Evolutionary conservation across 2,797 vertebrate genomes (phyloP).

Genomic region (Tenualosa ilisha): DNA sequence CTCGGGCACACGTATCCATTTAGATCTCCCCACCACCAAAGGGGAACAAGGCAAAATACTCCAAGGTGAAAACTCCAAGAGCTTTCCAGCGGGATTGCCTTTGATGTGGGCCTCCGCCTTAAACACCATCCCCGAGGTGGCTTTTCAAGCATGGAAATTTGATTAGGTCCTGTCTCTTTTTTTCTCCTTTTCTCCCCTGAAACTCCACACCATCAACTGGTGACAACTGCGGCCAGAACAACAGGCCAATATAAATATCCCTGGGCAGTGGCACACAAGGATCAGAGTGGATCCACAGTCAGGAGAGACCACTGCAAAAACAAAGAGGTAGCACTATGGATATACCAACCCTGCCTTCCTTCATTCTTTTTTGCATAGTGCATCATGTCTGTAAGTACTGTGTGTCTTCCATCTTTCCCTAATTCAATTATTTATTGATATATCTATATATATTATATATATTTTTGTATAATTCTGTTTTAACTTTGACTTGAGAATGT

Average conservation of each 20-base stretch:
- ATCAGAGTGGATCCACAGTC: constrained; percentile 49
- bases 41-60: constrained; percentile 50
- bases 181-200: constrained; percentile 38
- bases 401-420: too few relatives aligned
- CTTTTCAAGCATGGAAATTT: constrained; percentile 71
- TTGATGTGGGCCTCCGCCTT: constrained; percentile 68
- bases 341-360: constrained; percentile 43
- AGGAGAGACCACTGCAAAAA: constrained; percentile 35
- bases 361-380: constrained; percentile 60
- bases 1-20: constrained; percentile 60
- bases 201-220: constrained; percentile 54
- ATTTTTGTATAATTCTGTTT: background rate
- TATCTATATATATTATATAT: background rate
- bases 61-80: constrained; percentile 51
- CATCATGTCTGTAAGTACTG: constrained; percentile 72
- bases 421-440: too few relatives aligned
- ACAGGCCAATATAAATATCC: constrained; percentile 66
- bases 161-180: constrained; percentile 58
- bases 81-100: constrained; percentile 56
- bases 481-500: background rate
- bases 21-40: constrained; percentile 58
- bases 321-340: constrained; percentile 57
- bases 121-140: constrained; percentile 43
- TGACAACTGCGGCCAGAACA: constrained; percentile 57
- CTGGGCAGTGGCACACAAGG: constrained; percentile 49